Evolutionary conservation across 2,113 vertebrate species (phyloP).

Genomic region (Cranoglanis bouderius): DNA sequence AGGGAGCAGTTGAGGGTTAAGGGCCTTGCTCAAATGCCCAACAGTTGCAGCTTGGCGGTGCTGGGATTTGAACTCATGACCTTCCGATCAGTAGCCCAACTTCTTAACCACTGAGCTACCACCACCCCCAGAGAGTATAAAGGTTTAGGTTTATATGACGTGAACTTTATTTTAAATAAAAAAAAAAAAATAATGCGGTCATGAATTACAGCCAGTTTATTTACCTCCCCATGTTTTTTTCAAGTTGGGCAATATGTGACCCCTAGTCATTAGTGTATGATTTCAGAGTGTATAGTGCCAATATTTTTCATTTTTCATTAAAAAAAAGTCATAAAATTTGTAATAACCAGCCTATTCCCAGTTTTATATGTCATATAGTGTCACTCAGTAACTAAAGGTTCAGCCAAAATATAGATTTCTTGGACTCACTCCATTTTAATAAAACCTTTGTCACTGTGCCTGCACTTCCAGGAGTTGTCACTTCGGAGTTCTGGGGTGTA

Average conservation of each 20-base stretch:
- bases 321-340: background rate
- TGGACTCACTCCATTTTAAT: background rate
- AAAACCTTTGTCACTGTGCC: conserved; percentile 11
- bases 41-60: no score
- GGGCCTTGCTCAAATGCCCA: no score
- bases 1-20: no score
- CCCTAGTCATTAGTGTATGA: background rate
- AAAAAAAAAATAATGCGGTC: background rate
- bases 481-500: background rate
- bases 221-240: background rate
- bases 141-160: background rate
- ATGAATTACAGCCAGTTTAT: background rate
- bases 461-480: background rate
- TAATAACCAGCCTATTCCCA: background rate
- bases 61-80: no score
- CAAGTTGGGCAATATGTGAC: background rate
- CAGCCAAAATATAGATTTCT: conserved; percentile 19
- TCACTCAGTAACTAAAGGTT: background rate
- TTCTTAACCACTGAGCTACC: no score
- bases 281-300: background rate
- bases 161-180: background rate
- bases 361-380: background rate
- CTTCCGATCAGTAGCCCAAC: no score
- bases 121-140: no score
- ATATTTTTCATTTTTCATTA: background rate